Conservation (phyloP, 2,113 vertebrate species). For the Lepidiolamprologus cunningtoni region DNA sequence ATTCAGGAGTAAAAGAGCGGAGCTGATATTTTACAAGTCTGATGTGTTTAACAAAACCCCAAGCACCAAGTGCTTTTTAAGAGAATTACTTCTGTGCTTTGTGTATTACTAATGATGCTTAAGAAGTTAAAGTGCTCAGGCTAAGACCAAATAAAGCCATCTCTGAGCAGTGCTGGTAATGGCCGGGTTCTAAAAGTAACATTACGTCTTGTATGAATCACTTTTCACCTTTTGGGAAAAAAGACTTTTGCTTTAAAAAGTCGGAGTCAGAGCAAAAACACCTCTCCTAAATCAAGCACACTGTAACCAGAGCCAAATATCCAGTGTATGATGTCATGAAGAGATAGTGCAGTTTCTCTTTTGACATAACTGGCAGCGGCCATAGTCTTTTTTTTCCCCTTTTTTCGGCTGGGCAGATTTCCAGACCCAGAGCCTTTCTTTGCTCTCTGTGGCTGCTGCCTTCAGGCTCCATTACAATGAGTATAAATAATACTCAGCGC, state of each 20-base stretch:
- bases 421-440: conserved; percentile 25
- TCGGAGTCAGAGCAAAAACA: not conserved
- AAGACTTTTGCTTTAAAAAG: not conserved
- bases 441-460: not conserved
- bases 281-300: not conserved
- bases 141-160: conserved; percentile 44
- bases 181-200: not conserved
- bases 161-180: not conserved
- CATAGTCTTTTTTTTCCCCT: not conserved
- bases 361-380: not conserved
- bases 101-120: not conserved
- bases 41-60: not conserved
- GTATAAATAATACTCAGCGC: not conserved
- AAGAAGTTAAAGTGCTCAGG: not conserved
- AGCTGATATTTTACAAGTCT: not conserved
- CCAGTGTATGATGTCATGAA: conserved; percentile 18
- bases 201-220: not conserved
- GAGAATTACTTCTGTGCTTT: not conserved
- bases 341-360: conserved; percentile 3
- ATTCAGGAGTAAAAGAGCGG: not conserved
- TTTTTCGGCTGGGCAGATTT: conserved; percentile 12
- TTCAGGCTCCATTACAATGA: not conserved
- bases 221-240: not conserved
- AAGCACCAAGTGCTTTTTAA: not conserved
- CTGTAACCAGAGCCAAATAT: conserved; percentile 2